Evolutionary conservation across 2,888 invertebrate species (phyloP).

Genomic region (Salticus scenicus): DNA sequence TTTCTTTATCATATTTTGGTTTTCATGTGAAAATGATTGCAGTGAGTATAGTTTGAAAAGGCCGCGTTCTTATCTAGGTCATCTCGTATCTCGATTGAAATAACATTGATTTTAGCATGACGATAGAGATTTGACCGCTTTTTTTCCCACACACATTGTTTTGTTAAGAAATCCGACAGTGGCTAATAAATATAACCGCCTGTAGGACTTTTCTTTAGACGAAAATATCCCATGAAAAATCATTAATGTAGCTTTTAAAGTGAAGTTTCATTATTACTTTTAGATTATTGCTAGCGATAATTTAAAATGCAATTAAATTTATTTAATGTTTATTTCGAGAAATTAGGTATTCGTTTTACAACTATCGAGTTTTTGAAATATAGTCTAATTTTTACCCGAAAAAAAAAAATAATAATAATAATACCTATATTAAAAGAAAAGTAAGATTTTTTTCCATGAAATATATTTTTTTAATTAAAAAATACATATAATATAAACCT

Average conservation of each 20-base stretch:
- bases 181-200: constrained; percentile 26
- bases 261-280: background rate
- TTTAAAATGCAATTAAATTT: too few species aligned
- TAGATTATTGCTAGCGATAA: too few species aligned
- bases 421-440: too few species aligned
- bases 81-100: constrained; percentile 26
- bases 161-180: constrained; percentile 49
- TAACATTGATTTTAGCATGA: constrained; percentile 59
- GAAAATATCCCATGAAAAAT: constrained; percentile 18
- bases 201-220: background rate
- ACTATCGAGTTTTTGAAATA: too few species aligned
- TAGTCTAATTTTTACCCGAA: too few species aligned
- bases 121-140: constrained; percentile 30
- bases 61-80: constrained; percentile 27
- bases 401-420: too few species aligned
- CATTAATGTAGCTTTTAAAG: constrained; percentile 8
- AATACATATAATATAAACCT: too few species aligned
- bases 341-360: too few species aligned
- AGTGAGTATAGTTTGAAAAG: constrained; percentile 10
- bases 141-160: constrained; percentile 21
- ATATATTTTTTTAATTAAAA: too few species aligned
- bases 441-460: too few species aligned
- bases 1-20: constrained; percentile 13
- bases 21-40: constrained; percentile 53
- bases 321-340: too few species aligned